These are phyloP conservation scores for Piezodorus guildinii DNA, from an alignment of 1,140 invertebrate species.

Conservation along the genomic window DNA sequence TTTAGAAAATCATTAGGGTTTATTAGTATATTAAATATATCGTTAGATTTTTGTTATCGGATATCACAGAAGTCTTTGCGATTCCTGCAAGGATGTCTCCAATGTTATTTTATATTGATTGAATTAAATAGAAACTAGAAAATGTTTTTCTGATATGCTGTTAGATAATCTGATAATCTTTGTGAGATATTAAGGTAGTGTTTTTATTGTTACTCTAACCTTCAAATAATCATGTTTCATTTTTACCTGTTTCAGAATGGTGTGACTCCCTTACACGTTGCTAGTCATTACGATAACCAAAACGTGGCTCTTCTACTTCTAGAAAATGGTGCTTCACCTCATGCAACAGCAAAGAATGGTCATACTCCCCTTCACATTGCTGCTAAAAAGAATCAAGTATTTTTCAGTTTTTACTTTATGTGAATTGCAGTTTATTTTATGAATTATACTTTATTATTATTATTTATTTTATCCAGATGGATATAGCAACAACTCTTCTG, in stretches of 20 bases:
- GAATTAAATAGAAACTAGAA: no score
- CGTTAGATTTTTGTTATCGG: no score
- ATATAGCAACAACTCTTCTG: constrained; percentile 83
- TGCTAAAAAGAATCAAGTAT: constrained; percentile 91
- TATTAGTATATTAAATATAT: no score
- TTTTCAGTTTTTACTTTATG: background rate
- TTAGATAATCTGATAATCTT: no score
- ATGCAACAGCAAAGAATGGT: constrained; percentile 94
- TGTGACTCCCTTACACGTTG: constrained; percentile 94
- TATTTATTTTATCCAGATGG: constrained; percentile 43
- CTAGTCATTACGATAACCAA: constrained; percentile 94
- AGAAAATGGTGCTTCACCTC: constrained; percentile 88
- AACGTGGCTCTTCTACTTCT: constrained; percentile 81
- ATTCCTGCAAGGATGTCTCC: no score
- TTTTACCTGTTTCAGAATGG: constrained; percentile 53
- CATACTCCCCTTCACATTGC: constrained; percentile 97
- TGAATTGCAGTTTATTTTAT: background rate
- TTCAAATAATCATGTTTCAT: background rate
- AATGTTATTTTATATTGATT: no score
- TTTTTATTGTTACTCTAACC: background rate
- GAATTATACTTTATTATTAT: background rate
- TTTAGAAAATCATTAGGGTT: no score
- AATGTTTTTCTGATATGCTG: no score
- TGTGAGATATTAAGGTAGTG: no score
- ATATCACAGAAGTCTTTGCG: no score